These are phyloP conservation scores for Pseudopipra pipra DNA, from an alignment of 2,113 vertebrate genomes.

Conservation along the genomic window DNA sequence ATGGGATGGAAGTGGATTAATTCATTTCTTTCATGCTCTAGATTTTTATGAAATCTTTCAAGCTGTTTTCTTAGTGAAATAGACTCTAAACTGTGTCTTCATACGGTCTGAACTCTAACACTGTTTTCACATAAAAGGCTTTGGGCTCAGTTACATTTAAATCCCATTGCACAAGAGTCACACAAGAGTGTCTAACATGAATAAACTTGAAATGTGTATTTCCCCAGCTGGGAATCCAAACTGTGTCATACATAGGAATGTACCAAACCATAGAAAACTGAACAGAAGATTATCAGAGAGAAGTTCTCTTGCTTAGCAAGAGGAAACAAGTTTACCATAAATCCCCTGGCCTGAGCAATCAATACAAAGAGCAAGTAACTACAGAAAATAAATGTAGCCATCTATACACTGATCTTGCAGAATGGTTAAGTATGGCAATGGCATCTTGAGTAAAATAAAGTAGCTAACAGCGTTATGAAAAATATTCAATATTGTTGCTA, in stretches of 20 bases:
- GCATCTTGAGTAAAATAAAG: not conserved
- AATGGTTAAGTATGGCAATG: not conserved
- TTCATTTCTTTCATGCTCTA: not conserved
- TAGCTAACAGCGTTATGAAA: not conserved
- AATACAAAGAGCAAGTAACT: not conserved
- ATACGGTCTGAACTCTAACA: not conserved
- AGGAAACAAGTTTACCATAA: not conserved
- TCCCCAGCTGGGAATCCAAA: not conserved
- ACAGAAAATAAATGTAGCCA: not conserved
- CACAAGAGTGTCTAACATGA: not conserved
- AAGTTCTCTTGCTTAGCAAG: not conserved
- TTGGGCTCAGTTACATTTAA: not conserved
- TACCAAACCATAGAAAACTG: not conserved
- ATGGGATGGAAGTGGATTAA: not conserved
- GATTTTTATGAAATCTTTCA: not conserved
- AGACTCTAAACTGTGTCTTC: not conserved
- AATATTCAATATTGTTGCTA: not conserved
- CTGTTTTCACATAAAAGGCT: not conserved
- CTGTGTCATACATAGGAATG: not conserved
- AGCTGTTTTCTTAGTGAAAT: not conserved
- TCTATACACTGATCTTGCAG: not conserved
- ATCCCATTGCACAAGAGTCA: not conserved
- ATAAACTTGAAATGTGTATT: not conserved
- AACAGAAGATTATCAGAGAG: not conserved
- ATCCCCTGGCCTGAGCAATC: not conserved